Percentiles rank a stretch among this genome's conserved stretches.
These are phyloP conservation scores for Pygoscelis adeliae DNA, from an alignment of 2,113 vertebrate species.

Conservation along the genomic window DNA sequence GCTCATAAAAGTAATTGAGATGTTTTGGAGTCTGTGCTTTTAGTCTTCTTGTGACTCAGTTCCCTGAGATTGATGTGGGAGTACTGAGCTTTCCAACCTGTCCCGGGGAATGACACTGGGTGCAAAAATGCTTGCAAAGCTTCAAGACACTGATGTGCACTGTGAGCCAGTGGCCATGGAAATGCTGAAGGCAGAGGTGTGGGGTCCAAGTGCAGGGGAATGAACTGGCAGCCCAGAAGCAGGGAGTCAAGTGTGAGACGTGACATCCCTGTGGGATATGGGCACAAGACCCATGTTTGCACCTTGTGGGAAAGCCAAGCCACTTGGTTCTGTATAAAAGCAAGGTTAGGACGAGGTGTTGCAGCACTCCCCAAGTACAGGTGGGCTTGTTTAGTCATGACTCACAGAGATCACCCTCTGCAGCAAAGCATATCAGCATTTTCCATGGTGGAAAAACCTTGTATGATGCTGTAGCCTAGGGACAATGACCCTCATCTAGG, in stretches of 20 bases:
- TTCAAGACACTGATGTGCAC: neutral
- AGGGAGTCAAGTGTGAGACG: accelerated
- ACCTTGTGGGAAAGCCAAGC: too few relatives aligned
- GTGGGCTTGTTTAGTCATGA: neutral
- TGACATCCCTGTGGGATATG: accelerated
- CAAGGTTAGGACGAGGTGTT: neutral
- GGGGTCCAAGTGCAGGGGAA: neutral
- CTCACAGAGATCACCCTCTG: neutral
- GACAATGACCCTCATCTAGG: accelerated
- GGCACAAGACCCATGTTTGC: accelerated
- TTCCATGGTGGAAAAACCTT: neutral
- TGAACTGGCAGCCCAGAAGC: neutral
- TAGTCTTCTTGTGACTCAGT: neutral
- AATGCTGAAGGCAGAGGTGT: neutral
- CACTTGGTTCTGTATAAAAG: neutral
- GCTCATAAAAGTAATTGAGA: neutral
- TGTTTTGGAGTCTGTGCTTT: neutral
- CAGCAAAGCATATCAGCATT: neutral
- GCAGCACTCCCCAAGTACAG: neutral
- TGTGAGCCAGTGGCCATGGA: neutral
- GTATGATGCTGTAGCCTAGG: neutral
- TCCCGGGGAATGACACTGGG: accelerated
- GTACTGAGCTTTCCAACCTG: neutral
- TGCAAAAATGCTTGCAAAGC: neutral
- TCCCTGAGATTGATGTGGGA: neutral